A percentile compares a stretch with the other conserved stretches of the same genome.
These are phyloP conservation scores for Ectropis grisescens DNA, from an alignment of 1,140 invertebrate genomes.

Conservation along the genomic window DNA sequence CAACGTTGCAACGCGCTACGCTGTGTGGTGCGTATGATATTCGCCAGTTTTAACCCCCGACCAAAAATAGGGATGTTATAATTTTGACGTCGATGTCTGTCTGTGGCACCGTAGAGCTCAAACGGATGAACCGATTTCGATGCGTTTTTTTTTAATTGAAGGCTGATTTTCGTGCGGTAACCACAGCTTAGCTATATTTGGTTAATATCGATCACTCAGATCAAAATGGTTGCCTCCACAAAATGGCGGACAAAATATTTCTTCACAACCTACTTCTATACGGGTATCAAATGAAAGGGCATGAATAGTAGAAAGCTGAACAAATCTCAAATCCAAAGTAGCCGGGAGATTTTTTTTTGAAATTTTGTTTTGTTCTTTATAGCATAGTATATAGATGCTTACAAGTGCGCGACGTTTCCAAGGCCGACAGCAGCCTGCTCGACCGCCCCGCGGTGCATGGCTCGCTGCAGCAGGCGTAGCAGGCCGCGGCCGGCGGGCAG, in stretches of 20 bases:
- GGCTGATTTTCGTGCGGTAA: too few species aligned
- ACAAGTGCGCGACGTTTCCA: slow-evolving; percentile 76
- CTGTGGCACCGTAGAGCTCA: too few species aligned
- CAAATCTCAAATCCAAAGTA: neutral
- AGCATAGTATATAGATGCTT: slow-evolving; percentile 5
- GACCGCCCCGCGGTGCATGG: slow-evolving; percentile 95
- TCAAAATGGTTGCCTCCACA: too few species aligned
- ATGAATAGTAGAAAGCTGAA: neutral
- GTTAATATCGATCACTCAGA: too few species aligned
- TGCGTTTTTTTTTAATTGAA: too few species aligned
- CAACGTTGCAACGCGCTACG: neutral
- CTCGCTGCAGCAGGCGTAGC: slow-evolving; percentile 76
- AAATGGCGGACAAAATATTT: too few species aligned
- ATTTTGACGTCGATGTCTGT: too few species aligned
- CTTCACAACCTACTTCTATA: neutral
- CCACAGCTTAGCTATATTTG: too few species aligned
- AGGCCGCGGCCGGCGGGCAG: slow-evolving; percentile 67
- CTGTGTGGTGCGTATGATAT: neutral
- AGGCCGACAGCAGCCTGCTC: slow-evolving; percentile 95
- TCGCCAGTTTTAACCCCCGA: too few species aligned
- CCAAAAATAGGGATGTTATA: too few species aligned
- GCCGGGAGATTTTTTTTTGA: too few species aligned
- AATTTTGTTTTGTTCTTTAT: neutral
- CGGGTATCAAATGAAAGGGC: neutral
- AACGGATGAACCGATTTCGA: too few species aligned